Base-by-base conservation (phyloP, 2,113 vertebrate genomes). In the Todiramphus saurophagus region DNA sequence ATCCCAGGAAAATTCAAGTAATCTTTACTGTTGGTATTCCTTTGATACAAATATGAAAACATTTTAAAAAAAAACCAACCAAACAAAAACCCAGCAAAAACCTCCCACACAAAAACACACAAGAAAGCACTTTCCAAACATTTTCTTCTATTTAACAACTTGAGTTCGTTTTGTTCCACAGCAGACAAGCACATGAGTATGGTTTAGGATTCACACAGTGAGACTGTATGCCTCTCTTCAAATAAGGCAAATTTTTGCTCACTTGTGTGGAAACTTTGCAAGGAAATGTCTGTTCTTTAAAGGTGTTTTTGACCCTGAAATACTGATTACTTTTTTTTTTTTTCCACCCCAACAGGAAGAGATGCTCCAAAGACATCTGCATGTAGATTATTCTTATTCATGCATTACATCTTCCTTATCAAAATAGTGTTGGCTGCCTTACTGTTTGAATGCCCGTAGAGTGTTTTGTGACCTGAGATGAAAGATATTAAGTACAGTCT, bases 201-300 rank as follows among this genome's bases (percentile, higher is more conserved):
- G 18, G 20, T 59, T 91, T 72, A 72, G 46, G 80, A 50, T 37
- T 72, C 35, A 46, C 59, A 35, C 20, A 48, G 5, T 0, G 5
- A 11, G 7, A 51, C 35, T 50, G 68, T 20, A 16, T 15, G 16
- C 10, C 2, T 68, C 4, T 7, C 9, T 43, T 67, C 7, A 80
- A 48, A 58, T 28, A 39, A 53, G 8, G 12, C 4, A n/a, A 72
- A 14, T 17, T 62, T 76, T 43, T 70, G 3, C 9, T 72, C 10
- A 15, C 15, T 67, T 15, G 18, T 21, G 7, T 55, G 20, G 4
- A 66, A 70, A 46, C 0, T 1, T 62, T 58, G 30, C 7, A 43
- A n/a, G n/a, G 17, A 56, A 70, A 43, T 37, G 4, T 9, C 18
- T 73, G 16, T 4, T 16, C 33, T n/a, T 69, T 21, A 17, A 14